Conservation (phyloP, 1,140 invertebrate genomes). For the Drusus annulatus region DNA sequence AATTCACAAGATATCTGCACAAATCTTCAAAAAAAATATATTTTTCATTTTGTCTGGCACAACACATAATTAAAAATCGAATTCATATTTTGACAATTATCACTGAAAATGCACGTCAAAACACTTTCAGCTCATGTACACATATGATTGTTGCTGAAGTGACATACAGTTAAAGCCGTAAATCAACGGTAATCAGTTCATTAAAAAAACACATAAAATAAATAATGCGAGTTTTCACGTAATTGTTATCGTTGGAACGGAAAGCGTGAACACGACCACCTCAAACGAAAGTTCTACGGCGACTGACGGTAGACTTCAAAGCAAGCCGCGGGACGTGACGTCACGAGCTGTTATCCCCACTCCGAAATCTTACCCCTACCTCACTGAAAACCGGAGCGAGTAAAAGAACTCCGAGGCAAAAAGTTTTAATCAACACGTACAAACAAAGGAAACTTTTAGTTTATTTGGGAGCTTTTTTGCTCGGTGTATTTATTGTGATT, state of each 20-base stretch:
- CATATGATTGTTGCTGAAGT: conserved; percentile 1
- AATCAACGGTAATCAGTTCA: conserved; percentile 35
- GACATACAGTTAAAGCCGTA: conserved; percentile 31
- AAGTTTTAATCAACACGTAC: background rate
- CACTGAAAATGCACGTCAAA: conserved; percentile 38
- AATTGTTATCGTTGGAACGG: conserved; percentile 25
- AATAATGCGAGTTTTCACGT: conserved; percentile 43
- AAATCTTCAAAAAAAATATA: conserved; percentile 41
- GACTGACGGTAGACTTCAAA: conserved; percentile 55
- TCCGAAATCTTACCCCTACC: conserved; percentile 21
- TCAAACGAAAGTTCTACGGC: conserved; percentile 17
- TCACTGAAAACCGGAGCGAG: background rate
- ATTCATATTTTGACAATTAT: conserved; percentile 12
- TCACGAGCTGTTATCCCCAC: conserved; percentile 42
- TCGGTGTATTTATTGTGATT: background rate
- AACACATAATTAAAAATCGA: conserved; percentile 16
- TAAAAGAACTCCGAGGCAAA: background rate
- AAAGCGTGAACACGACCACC: conserved; percentile 19
- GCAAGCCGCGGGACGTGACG: conserved; percentile 47
- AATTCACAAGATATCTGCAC: conserved; percentile 42
- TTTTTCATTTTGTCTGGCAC: conserved; percentile 41
- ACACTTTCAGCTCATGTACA: conserved; percentile 9
- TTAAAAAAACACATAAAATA: conserved; percentile 46
- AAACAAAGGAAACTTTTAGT: background rate
- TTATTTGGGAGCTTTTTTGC: background rate